Conservation (phyloP, 2,797 vertebrate genomes). For the Sebastes taczanowskii region DNA sequence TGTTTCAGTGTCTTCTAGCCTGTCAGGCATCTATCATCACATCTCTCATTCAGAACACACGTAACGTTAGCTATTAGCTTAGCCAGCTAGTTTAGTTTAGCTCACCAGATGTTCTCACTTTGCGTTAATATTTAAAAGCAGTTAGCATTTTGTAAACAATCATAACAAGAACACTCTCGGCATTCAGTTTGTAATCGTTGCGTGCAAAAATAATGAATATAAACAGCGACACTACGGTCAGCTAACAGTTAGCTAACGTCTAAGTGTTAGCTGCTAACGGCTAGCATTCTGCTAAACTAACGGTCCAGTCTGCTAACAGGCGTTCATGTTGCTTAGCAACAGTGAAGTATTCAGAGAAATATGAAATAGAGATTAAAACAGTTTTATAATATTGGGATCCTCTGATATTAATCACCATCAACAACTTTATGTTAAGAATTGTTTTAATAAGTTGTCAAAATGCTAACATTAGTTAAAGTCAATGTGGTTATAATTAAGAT, state of each 20-base stretch:
- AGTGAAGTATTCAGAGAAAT: accelerated
- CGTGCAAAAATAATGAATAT: background rate
- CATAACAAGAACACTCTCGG: accelerated
- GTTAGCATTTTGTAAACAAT: background rate
- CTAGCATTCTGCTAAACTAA: background rate
- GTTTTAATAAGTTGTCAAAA: background rate
- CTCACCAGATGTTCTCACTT: background rate
- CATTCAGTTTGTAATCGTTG: background rate
- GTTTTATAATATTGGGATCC: background rate
- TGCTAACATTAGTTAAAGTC: background rate
- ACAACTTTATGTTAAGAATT: background rate
- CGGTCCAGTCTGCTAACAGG: no score
- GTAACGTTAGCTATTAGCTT: background rate
- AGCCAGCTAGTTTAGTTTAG: background rate
- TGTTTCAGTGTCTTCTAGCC: background rate
- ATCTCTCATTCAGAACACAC: no score
- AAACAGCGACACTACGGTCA: background rate
- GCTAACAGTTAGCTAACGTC: no score
- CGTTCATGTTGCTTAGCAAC: background rate
- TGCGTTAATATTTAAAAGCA: background rate
- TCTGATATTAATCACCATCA: background rate
- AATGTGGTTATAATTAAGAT: background rate
- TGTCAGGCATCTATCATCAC: background rate
- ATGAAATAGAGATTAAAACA: no score
- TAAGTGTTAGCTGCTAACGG: background rate